phyloP scores from a whole-genome alignment of 1,140 invertebrate species.

The Araneus ventricosus region DNA sequence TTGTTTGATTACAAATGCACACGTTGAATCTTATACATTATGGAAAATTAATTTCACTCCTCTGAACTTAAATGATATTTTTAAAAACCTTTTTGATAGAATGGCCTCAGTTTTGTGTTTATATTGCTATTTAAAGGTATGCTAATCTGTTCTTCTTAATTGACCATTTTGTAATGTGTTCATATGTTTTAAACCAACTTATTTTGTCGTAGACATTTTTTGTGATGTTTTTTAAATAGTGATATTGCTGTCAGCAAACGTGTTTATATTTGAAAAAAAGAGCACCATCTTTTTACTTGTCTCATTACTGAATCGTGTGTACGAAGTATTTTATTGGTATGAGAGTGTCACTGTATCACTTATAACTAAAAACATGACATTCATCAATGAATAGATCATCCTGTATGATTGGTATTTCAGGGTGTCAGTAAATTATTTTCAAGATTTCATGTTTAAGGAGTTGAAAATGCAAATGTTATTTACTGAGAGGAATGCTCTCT shows the following conservation, averaged over 20 bases:
- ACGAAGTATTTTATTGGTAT: slow-evolving; percentile 63
- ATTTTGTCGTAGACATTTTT: not conserved
- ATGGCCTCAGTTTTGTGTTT: slow-evolving; percentile 22
- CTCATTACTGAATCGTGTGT: slow-evolving; percentile 50
- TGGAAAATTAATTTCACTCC: not conserved
- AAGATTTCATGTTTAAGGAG: not conserved
- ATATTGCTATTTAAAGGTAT: slow-evolving; percentile 22
- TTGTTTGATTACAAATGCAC: slow-evolving; percentile 13
- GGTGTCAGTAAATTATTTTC: slow-evolving; percentile 52
- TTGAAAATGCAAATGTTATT: not conserved
- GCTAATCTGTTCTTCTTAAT: not conserved
- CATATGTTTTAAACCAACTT: not conserved
- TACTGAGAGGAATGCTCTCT: not conserved
- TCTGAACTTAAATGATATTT: not conserved
- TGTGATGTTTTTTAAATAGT: slow-evolving; percentile 47
- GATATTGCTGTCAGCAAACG: slow-evolving; percentile 42
- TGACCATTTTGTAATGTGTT: not conserved
- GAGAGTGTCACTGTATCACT: slow-evolving; percentile 43
- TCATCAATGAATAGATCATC: slow-evolving; percentile 49
- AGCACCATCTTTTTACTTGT: slow-evolving; percentile 45
- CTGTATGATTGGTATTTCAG: slow-evolving; percentile 54
- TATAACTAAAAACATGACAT: slow-evolving; percentile 74
- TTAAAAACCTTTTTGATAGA: not conserved
- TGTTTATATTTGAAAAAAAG: not conserved
- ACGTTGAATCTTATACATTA: not conserved